Base-by-base conservation (phyloP, 2,113 vertebrate genomes). In the Rutilus rutilus region DNA sequence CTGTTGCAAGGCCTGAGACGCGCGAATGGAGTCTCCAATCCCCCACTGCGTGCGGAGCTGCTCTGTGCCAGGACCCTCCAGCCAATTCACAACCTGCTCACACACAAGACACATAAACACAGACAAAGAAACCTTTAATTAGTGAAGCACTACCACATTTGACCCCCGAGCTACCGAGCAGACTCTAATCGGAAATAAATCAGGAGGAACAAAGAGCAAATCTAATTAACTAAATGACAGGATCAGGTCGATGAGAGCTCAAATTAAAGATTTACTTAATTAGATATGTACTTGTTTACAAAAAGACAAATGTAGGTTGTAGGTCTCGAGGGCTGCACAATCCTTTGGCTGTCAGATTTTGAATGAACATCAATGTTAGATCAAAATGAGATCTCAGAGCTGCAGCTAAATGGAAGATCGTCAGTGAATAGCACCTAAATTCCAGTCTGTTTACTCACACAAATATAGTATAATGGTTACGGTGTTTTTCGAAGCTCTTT, bases 31-130 rank as follows among this genome's bases (percentile, higher is more conserved):
- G 92, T 99, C 97, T 45, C 98, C 98, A 25, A 99, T 99, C 23
- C 96, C 97, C 96, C 97, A 98, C 77, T 99, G 98, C 6, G 96
- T 97, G 92, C 97, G 95, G 52, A 99, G 92, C 62, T 99, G 97
- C 54, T 99, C 98, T 23, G 96, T 97, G 78, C 98, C 98, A 8
- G 98, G 98, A 87, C 98, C 98, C 95, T 99, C 97, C 88, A 99
- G 95, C 98, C 98, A 99, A 88, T 97, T 98, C 88, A 99, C 98
- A 71, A 99, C 98, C 98, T 99, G 87, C 52, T 86, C 84, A 81
- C 64, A 85, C 67, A 76, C 75, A 27, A 75, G 59, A 76, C 59
- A 62, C 54, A 74, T 14, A 82, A 84, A 82, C 67, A 77, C 23
- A 57, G 57, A 87, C 78, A 87, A 33, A 52, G 0, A 79, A n/a